Percentiles rank a stretch among this genome's conserved stretches.
phyloP scores from a whole-genome alignment of 1,140 invertebrate species.

The Gryon sp. region DNA sequence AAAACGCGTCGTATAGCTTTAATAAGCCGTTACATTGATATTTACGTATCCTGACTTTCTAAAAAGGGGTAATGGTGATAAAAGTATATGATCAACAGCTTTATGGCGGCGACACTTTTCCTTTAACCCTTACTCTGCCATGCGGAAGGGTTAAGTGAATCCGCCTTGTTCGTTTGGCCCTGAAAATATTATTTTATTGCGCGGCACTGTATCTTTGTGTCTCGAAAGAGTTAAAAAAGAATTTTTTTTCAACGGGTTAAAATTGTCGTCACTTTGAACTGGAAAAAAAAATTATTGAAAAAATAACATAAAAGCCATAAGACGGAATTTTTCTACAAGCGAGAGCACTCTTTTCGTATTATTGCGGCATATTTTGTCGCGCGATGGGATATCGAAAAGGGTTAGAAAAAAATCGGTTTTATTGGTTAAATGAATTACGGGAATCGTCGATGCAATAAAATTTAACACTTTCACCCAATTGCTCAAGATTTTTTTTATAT shows the following conservation, averaged over 20 bases:
- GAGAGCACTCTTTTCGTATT: conserved; percentile 27
- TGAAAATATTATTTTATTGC: conserved; percentile 77
- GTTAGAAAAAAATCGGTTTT: conserved; percentile 51
- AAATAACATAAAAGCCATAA: conserved; percentile 36
- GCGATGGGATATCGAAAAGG: conserved; percentile 20
- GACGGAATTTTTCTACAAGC: conserved; percentile 23
- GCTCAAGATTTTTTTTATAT: conserved; percentile 36
- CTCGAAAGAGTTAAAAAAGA: conserved; percentile 65
- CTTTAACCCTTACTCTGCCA: conserved; percentile 69
- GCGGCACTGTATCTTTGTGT: conserved; percentile 48
- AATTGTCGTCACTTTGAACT: conserved; percentile 35
- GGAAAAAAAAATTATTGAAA: conserved; percentile 22
- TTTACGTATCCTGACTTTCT: conserved; percentile 59
- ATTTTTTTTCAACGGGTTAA: conserved; percentile 68
- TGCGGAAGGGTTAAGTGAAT: conserved; percentile 53
- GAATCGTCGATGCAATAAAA: conserved; percentile 40
- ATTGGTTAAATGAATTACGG: conserved; percentile 46
- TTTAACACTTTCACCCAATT: conserved; percentile 38
- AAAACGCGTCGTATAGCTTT: conserved; percentile 46
- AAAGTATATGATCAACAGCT: conserved; percentile 71
- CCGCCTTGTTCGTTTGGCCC: conserved; percentile 33
- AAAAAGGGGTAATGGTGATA: conserved; percentile 60
- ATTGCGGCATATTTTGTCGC: conserved; percentile 19
- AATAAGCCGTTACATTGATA: conserved; percentile 62
- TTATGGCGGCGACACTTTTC: conserved; percentile 68